A percentile compares a stretch with the other conserved stretches of the same genome.
These are phyloP conservation scores for Andrena bicolor DNA, from an alignment of 2,888 invertebrate genomes.

Conservation along the genomic window DNA sequence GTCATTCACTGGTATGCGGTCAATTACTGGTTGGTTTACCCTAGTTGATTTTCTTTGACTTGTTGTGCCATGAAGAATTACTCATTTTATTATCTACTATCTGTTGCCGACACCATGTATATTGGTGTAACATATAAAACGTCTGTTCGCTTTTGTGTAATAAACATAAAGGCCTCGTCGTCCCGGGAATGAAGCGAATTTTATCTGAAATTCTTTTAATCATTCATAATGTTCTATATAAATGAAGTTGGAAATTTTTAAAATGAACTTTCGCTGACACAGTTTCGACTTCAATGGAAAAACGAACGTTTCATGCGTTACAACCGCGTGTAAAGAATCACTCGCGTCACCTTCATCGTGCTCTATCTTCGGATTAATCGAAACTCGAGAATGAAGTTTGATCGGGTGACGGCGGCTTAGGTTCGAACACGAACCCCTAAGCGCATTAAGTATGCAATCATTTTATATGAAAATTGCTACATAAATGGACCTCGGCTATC, in stretches of 20 bases:
- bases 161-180: too few species aligned
- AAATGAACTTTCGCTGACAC: not conserved
- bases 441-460: not conserved
- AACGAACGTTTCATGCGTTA: not conserved
- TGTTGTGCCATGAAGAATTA: too few species aligned
- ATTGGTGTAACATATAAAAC: not conserved
- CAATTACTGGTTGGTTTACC: too few species aligned
- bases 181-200: too few species aligned
- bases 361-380: not conserved
- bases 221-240: too few species aligned
- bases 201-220: too few species aligned
- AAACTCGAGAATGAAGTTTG: not conserved
- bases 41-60: too few species aligned
- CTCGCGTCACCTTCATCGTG: not conserved
- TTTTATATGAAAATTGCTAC: not conserved
- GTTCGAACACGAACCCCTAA: not conserved
- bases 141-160: not conserved
- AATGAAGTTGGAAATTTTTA: not conserved
- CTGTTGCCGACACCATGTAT: too few species aligned
- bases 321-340: not conserved
- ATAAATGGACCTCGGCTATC: not conserved
- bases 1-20: too few species aligned
- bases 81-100: too few species aligned
- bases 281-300: not conserved
- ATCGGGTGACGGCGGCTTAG: not conserved